Evolutionary conservation across 2,113 vertebrate genomes (phyloP), one percentile per base, ranked within the genome.

Genomic region (Gobio gobio): DNA sequence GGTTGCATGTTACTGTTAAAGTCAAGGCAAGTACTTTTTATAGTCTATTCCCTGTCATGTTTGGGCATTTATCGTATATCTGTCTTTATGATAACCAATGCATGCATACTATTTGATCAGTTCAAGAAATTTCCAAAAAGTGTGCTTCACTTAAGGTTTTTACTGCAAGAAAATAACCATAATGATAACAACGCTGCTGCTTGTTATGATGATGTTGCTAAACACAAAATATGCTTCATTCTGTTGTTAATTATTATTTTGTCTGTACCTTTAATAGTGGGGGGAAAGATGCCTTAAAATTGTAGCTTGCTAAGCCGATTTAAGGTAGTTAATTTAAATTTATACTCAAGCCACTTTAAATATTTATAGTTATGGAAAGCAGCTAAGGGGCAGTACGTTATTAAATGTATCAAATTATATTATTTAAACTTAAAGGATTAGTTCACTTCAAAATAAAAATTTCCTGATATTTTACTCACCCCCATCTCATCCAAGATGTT

Each of bases 1-100:
- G 20, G 40, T 58, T 87, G 33, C 77, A 84, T 81, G 77, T 7
- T 54, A 45, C 18, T 85, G 49, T 82, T 70, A 47, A 68, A 68
- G n/a, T 54, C 61, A 82, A 85, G 83, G 79, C 58, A 77, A 85
- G 63, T 49, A 16, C 33, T 45, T 40, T 56, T 29, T 59, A 79
- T 47, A 56, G 54, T 56, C 18, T 56, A 8, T 56, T 56, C 54
- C 54, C 54, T 56, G 59, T 80, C 59, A 36, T 78, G 54, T 78
- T 59, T 77, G 75, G 51, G 10, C 51, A 58, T 13, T 73, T 51
- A 47, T 18, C 24, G 1, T 26, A 76, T 76, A 18, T 80, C 40
- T 80, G 78, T 63, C 43, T 64, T 80, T 64, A 7, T 20, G 20
- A 64, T 47, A 20, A 43, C 56, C n/a, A 81, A 12, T 84, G 86